A percentile compares a stretch with the other conserved stretches of the same genome.
Evolutionary conservation across 1,140 invertebrate species (phyloP).

Genomic region (Anastrepha obliqua): DNA sequence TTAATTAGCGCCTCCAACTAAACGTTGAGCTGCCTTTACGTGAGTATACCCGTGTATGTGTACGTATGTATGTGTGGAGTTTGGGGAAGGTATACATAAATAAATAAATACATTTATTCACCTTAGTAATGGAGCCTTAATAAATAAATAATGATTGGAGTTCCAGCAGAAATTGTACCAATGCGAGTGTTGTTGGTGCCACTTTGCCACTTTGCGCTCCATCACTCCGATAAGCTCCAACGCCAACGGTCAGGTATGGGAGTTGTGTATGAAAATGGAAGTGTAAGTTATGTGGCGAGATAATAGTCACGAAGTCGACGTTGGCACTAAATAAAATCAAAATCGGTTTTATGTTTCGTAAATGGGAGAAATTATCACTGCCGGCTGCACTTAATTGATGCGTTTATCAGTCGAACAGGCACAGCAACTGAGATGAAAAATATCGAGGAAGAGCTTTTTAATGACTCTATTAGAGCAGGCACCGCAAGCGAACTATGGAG

Average conservation of each 20-base stretch:
- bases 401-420: background rate
- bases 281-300: background rate
- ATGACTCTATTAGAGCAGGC: background rate
- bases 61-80: background rate
- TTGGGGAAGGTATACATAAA: background rate
- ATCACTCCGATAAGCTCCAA: background rate
- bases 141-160: background rate
- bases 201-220: slow-evolving; percentile 44
- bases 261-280: background rate
- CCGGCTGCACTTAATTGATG: background rate
- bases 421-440: background rate
- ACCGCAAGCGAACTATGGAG: too few relatives aligned
- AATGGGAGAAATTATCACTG: background rate
- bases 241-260: background rate
- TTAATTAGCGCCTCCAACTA: slow-evolving; percentile 54
- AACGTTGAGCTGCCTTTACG: background rate
- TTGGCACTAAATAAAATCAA: background rate
- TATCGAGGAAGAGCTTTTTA: background rate
- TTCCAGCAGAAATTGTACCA: background rate
- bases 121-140: too few relatives aligned
- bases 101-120: background rate
- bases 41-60: background rate
- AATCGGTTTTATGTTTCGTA: background rate
- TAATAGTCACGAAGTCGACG: too few relatives aligned
- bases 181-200: slow-evolving; percentile 13